These are phyloP conservation scores for Pteromalus puparum DNA, from an alignment of 1,140 invertebrate species.

Conservation along the genomic window DNA sequence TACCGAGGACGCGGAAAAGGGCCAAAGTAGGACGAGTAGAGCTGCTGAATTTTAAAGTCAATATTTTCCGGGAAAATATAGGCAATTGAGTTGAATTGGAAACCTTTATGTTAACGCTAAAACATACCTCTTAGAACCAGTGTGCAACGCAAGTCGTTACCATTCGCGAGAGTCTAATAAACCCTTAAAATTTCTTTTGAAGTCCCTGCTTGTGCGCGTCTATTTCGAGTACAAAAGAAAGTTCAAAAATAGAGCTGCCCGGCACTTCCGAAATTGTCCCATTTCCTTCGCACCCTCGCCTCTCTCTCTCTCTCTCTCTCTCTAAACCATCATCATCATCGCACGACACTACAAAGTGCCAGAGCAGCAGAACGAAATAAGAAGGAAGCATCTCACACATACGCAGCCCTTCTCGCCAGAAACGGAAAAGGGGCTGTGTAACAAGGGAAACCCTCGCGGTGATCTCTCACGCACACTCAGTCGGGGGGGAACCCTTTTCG, in stretches of 20 bases:
- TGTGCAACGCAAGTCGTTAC: too few species aligned
- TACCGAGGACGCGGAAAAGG: not conserved
- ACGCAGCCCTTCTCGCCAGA: not conserved
- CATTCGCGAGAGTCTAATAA: too few species aligned
- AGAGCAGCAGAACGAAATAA: not conserved
- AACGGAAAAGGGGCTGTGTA: not conserved
- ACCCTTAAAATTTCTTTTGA: too few species aligned
- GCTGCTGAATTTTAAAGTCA: not conserved
- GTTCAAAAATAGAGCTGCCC: not conserved
- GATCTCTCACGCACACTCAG: not conserved
- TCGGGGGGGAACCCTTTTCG: conserved; percentile 27
- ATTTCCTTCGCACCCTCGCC: not conserved
- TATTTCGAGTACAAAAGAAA: not conserved
- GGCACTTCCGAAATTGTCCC: not conserved
- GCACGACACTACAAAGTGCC: not conserved
- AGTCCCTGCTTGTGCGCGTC: too few species aligned
- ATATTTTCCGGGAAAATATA: not conserved
- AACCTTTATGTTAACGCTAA: too few species aligned
- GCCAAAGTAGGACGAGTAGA: not conserved
- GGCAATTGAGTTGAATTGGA: too few species aligned
- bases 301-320: too few species aligned
- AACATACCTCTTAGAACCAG: too few species aligned
- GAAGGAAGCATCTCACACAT: not conserved
- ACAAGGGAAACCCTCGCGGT: conserved; percentile 41
- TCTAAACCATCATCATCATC: not conserved